Evolutionary conservation across 2,113 vertebrate species (phyloP).

Genomic region (Coptodon rendalli): DNA sequence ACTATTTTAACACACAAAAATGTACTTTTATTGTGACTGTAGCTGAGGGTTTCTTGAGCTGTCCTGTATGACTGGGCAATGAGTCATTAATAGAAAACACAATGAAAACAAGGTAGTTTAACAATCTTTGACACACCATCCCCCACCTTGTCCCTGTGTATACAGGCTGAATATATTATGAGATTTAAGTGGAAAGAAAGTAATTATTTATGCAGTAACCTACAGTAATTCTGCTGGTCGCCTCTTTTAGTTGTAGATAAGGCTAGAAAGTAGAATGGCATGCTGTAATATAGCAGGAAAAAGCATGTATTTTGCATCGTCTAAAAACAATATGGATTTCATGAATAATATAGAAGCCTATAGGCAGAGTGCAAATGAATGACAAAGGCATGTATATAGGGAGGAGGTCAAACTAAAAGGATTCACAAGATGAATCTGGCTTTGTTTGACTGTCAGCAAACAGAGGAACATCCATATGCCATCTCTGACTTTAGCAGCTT

Average conservation of each 20-base stretch:
- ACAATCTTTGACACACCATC: background rate
- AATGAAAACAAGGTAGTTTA: background rate
- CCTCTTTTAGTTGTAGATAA: slow-evolving; percentile 29
- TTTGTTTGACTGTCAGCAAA: background rate
- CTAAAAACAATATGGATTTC: slow-evolving; percentile 47
- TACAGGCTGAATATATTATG: background rate
- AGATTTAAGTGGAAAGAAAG: background rate
- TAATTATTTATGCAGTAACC: slow-evolving; percentile 12
- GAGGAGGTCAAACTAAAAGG: background rate
- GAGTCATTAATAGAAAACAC: background rate
- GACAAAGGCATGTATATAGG: background rate
- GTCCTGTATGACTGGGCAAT: background rate
- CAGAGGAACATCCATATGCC: background rate
- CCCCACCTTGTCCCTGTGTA: background rate
- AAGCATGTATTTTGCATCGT: slow-evolving; percentile 24
- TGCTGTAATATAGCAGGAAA: slow-evolving; percentile 1
- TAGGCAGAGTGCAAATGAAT: slow-evolving; percentile 20
- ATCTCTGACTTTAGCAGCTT: background rate
- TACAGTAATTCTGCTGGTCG: background rate
- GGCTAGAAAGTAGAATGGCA: background rate
- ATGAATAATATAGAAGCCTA: slow-evolving; percentile 54
- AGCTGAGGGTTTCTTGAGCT: background rate
- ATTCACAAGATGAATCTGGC: background rate
- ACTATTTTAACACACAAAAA: background rate
- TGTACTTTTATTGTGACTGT: background rate